phyloP scores from a whole-genome alignment of 2,113 vertebrate genomes.

The human region DNA sequence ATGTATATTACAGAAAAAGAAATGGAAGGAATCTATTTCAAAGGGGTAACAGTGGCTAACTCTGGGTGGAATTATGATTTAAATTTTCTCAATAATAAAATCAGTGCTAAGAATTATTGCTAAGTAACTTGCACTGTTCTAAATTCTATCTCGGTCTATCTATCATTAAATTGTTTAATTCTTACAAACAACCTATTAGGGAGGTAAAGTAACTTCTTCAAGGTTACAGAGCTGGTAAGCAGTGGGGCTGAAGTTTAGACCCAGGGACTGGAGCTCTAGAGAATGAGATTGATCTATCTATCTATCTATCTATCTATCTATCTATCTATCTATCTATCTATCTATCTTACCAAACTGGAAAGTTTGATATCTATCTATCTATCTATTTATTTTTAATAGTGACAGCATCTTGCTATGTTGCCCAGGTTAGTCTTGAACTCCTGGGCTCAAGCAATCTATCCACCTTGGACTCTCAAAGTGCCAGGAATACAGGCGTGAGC shows the following conservation, averaged over 20 bases:
- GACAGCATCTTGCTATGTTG: no score
- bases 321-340: no score
- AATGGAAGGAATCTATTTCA: background rate
- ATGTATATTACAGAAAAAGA: background rate
- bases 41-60: background rate
- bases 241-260: background rate
- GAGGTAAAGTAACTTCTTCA: background rate
- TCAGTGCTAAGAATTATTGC: background rate
- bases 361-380: no score
- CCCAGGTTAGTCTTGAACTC: no score
- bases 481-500: no score
- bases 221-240: background rate
- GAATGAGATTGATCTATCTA: background rate
- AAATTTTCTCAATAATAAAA: slow-evolving; percentile 11
- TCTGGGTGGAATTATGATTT: background rate
- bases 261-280: background rate
- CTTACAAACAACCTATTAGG: background rate
- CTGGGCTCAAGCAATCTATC: no score
- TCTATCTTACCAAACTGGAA: no score
- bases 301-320: no score
- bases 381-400: no score
- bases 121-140: background rate
- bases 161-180: background rate
- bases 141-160: background rate
- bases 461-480: no score